phyloP scores from a whole-genome alignment of 2,797 vertebrate genomes.

The Tadarida brasiliensis region DNA sequence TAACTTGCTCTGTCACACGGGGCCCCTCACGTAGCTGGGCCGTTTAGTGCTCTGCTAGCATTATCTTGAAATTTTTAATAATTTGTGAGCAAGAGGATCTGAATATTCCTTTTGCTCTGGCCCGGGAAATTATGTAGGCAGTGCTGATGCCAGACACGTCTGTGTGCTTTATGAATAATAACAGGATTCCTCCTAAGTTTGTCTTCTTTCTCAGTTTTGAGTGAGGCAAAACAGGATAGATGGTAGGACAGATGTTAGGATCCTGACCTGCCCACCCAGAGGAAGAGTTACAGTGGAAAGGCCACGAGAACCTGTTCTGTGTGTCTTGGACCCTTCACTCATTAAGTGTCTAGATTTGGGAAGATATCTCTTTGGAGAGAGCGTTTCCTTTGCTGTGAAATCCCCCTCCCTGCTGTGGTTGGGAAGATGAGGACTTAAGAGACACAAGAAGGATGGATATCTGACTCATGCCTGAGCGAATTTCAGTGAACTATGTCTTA shows the following conservation, averaged over 20 bases:
- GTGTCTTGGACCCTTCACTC: not conserved
- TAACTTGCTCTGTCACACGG: not conserved
- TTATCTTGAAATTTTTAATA: not conserved
- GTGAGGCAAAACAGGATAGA: not conserved
- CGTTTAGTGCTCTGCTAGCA: not conserved
- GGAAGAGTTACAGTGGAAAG: not conserved
- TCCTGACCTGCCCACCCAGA: not conserved
- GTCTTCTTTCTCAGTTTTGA: not conserved
- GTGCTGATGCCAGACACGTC: not conserved
- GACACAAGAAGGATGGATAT: fast-evolving
- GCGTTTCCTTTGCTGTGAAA: not conserved
- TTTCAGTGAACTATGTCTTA: not conserved
- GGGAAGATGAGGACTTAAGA: not conserved
- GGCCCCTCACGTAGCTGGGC: fast-evolving
- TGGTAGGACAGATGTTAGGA: not conserved
- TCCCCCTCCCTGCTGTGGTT: not conserved
- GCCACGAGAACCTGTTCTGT: not conserved
- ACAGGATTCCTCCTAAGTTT: not conserved
- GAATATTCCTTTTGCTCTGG: not conserved
- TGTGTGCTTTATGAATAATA: not conserved
- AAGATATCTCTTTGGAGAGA: not conserved
- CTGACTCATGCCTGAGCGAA: not conserved
- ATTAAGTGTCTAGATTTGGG: not conserved
- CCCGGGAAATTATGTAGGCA: not conserved
- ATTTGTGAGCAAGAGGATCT: not conserved